Conservation (phyloP, 2,113 vertebrate genomes). For the Sigmodon hispidus region DNA sequence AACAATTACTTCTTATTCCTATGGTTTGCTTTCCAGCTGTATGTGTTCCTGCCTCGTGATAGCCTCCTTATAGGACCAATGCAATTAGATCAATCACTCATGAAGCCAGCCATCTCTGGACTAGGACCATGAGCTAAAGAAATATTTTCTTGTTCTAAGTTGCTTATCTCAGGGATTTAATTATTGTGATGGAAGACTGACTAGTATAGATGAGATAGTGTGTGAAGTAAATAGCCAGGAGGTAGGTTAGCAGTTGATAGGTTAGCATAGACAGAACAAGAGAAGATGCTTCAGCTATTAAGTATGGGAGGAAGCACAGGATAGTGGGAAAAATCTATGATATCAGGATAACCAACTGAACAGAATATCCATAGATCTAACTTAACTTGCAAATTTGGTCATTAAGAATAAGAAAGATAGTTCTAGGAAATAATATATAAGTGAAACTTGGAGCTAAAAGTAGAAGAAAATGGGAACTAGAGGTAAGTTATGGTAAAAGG, state of each 20-base stretch:
- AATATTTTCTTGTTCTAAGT: neutral
- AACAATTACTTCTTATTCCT: neutral
- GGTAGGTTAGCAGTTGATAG: neutral
- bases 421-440: neutral
- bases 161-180: neutral
- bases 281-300: neutral
- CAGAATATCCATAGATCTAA: neutral
- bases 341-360: neutral
- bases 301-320: neutral
- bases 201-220: neutral
- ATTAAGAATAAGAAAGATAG: neutral
- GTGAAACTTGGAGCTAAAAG: neutral
- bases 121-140: neutral
- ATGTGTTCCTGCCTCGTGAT: neutral
- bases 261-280: neutral
- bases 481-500: neutral
- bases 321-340: neutral
- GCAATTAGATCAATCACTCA: neutral
- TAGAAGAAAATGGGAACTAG: conserved; percentile 3
- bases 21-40: neutral
- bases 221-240: neutral
- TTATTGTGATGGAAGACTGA: neutral
- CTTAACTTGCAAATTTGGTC: neutral
- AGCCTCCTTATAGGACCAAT: neutral
- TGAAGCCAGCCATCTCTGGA: neutral